Conservation (phyloP, 2,888 invertebrate genomes). For the Lepas anatifera region DNA sequence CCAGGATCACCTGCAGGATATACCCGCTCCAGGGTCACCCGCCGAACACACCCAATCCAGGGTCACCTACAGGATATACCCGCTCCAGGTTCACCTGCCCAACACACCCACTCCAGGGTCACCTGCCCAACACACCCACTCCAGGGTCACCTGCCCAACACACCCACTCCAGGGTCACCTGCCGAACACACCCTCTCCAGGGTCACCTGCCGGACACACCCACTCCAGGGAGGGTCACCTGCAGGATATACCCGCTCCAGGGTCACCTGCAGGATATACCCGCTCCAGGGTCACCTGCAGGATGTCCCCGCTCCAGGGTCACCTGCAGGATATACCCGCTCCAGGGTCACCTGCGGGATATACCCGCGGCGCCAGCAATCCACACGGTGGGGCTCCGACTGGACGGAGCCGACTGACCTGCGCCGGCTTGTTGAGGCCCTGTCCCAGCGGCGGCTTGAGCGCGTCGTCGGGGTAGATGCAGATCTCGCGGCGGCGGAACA, state of each 20-base stretch:
- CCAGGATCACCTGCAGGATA: neutral
- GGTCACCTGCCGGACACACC: neutral
- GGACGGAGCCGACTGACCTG: constrained; percentile 37
- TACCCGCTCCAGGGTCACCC: neutral
- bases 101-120: neutral
- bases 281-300: neutral
- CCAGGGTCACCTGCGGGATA: neutral
- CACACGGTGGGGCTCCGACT: neutral
- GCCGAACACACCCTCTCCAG: neutral
- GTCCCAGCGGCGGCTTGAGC: constrained; percentile 73
- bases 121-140: neutral
- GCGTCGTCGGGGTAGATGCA: constrained; percentile 85
- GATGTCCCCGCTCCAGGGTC: neutral
- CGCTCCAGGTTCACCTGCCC: neutral
- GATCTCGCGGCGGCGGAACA: constrained; percentile 78
- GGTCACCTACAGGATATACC: neutral
- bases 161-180: neutral
- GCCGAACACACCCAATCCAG: neutral
- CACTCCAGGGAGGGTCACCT: neutral
- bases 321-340: neutral
- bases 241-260: too few relatives aligned
- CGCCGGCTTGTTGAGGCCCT: constrained; percentile 77
- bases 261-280: neutral
- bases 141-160: neutral
- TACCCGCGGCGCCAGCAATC: too few relatives aligned